phyloP scores from a whole-genome alignment of 1,140 invertebrate species.

The Samia ricini region DNA sequence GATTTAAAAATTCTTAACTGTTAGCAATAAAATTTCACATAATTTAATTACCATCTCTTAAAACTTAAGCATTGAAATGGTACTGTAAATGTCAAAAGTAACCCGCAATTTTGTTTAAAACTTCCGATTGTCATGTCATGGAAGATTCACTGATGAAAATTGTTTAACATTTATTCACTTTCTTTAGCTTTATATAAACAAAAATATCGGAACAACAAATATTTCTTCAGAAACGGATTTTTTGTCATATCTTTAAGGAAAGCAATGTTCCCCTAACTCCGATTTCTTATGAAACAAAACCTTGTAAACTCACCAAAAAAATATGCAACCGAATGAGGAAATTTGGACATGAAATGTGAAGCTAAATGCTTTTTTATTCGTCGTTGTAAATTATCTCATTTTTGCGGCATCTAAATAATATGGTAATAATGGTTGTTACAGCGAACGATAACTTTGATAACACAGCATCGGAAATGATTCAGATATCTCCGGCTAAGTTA shows the following conservation, averaged over 20 bases:
- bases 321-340: not conserved
- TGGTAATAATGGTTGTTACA: not conserved
- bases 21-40: no score
- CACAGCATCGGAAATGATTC: constrained; percentile 2
- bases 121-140: no score
- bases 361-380: not conserved
- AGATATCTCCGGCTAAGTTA: not conserved
- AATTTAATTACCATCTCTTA: no score
- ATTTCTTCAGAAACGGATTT: not conserved
- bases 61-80: no score
- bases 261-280: not conserved
- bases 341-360: not conserved
- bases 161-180: not conserved
- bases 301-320: not conserved
- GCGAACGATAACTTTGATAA: not conserved
- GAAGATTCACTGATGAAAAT: not conserved
- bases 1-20: no score
- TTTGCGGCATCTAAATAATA: not conserved
- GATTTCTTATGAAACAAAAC: not conserved
- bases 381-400: not conserved
- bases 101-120: no score
- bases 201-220: not conserved
- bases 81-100: no score
- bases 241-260: not conserved
- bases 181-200: not conserved